Evolutionary conservation across 2,888 invertebrate genomes (phyloP).

Genomic region (Lasius platythorax): DNA sequence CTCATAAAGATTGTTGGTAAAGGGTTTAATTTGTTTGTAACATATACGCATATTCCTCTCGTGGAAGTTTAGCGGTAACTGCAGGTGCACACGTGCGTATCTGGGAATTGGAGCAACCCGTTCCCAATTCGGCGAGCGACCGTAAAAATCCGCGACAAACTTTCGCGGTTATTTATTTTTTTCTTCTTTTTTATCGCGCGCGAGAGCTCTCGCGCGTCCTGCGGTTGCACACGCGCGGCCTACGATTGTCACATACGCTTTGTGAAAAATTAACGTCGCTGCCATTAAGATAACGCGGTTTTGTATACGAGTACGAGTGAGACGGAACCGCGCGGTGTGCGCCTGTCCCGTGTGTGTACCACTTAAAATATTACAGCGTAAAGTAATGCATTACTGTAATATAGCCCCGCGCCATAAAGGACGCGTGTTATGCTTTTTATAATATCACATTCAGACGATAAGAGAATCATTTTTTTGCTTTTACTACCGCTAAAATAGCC

Average conservation of each 20-base stretch:
- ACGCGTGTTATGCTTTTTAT: conserved; percentile 52
- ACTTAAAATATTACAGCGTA: conserved; percentile 61
- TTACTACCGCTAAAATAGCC: conserved; percentile 19
- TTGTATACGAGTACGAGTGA: conserved; percentile 22
- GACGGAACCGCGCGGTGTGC: conserved; percentile 7
- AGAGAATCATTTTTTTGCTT: conserved; percentile 47
- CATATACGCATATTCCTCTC: conserved; percentile 21
- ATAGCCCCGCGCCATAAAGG: conserved; percentile 24
- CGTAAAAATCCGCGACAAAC: conserved; percentile 55
- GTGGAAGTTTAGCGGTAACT: conserved; percentile 34
- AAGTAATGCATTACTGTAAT: conserved; percentile 64
- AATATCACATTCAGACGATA: conserved; percentile 49
- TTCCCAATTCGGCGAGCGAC: conserved; percentile 36
- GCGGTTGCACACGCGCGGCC: conserved; percentile 28
- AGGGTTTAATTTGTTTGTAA: conserved; percentile 46
- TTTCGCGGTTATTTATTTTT: conserved; percentile 36
- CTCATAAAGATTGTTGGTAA: conserved; percentile 42
- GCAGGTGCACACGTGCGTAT: conserved; percentile 33
- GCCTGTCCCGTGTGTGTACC: conserved; percentile 27
- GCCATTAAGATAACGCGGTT: conserved; percentile 50
- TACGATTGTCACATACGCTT: conserved; percentile 51
- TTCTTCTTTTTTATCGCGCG: conserved; percentile 12
- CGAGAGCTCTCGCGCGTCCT: background rate
- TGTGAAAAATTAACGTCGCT: conserved; percentile 53
- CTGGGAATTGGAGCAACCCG: conserved; percentile 47